phyloP scores from a whole-genome alignment of 2,113 vertebrate genomes.

The Petrocephalus microphthalmus region DNA sequence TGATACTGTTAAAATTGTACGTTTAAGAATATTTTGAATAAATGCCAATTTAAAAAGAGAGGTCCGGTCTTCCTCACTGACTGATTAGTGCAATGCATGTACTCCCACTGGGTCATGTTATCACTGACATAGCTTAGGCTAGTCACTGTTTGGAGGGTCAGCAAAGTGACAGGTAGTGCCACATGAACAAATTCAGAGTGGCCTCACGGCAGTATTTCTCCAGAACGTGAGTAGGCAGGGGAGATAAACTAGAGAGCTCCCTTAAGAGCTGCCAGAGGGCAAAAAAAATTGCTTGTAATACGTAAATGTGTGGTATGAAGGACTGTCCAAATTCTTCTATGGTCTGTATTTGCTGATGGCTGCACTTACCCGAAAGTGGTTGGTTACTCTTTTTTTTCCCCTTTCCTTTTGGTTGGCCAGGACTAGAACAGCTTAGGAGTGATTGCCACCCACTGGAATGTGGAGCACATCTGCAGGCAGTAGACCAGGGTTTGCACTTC shows the following conservation, averaged over 20 bases:
- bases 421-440: background rate
- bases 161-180: background rate
- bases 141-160: too few species aligned
- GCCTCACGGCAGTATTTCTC: background rate
- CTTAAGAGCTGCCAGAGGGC: background rate
- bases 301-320: background rate
- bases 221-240: background rate
- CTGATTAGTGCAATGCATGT: background rate
- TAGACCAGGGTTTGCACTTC: background rate
- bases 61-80: background rate
- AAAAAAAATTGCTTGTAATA: background rate
- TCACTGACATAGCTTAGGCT: background rate
- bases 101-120: background rate
- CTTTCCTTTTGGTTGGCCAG: background rate
- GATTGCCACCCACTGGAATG: background rate
- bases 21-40: background rate
- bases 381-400: background rate
- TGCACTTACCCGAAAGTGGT: background rate
- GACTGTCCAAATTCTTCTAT: background rate
- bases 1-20: background rate
- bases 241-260: background rate
- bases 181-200: background rate
- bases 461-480: background rate
- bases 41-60: background rate
- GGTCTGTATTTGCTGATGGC: constrained; percentile 7